Base-by-base conservation (phyloP, 2,888 invertebrate genomes). In the Rotaria macrura region DNA sequence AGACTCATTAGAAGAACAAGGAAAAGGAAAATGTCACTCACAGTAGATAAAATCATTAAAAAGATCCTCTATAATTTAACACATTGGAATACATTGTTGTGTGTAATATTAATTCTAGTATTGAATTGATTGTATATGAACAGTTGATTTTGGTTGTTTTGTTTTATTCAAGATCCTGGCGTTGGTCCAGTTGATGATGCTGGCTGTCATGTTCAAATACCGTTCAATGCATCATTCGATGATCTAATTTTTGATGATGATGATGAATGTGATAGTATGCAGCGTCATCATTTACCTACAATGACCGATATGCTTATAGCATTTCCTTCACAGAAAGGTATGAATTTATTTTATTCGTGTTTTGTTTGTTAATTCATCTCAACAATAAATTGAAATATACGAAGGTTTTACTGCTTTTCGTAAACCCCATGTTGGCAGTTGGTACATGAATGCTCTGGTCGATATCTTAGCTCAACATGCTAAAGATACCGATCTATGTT, bases 401-500 rank as follows among this genome's bases (percentile, higher is more conserved):
- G n/a, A n/a, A n/a, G 85, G 85, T 47, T 86, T 85, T 52, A 86
- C 84, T 1, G 86, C 86, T 23, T 86, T 84, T 86, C 86, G 86
- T 34, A 86, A 86, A 72, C 86, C 86, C 25, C 83, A 86, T 55
- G 79, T 84, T 20, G 86, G 86, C 23, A 86, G 86, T 72, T 86
- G 86, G 86, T 86, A 86, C 49, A 86, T 86, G 86, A 85, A 86
- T 55, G 86, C 86, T 10, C 49, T 86, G 12, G 85, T 86, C 10
- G 84, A 86, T 52, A 43, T 86, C 6, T 86, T 86, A 38, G 83
- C 84, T 17, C 79, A 65, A 83, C 72, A 86, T 72, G 54, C 86
- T 10, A 84, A 86, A 40, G 84, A 86, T 84, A 86, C 86, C 40
- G 85, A 86, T 84, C 54, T 86, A 23, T 86, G 86, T 79, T 74